Percentiles rank a stretch among this genome's conserved stretches.
These are phyloP conservation scores for Tineola bisselliella DNA, from an alignment of 2,888 invertebrate species.

Conservation along the genomic window DNA sequence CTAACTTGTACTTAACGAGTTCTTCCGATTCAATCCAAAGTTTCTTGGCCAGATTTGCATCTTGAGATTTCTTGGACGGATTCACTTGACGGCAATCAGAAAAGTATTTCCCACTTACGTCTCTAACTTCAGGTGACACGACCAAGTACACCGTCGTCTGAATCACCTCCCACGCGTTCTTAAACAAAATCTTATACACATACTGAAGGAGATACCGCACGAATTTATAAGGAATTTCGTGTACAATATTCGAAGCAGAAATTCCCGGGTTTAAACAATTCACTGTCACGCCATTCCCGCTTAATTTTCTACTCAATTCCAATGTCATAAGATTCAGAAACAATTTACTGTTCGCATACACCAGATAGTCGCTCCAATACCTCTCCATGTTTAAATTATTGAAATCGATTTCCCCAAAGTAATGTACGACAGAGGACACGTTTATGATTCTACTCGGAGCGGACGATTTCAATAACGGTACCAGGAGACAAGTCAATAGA, in stretches of 20 bases:
- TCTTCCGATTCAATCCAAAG: conserved; percentile 75
- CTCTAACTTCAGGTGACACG: conserved; percentile 65
- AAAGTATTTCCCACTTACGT: conserved; percentile 73
- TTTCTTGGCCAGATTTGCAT: conserved; percentile 65
- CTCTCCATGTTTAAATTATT: conserved; percentile 59
- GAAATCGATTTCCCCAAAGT: conserved; percentile 51
- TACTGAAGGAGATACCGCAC: neutral
- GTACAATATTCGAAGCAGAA: conserved; percentile 71
- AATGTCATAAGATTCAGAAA: conserved; percentile 72
- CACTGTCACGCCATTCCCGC: conserved; percentile 72
- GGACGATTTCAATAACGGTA: conserved; percentile 64
- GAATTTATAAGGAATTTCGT: conserved; percentile 68
- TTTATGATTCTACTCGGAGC: conserved; percentile 72
- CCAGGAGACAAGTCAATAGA: conserved; percentile 72
- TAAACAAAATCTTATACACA: conserved; percentile 35
- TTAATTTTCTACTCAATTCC: conserved; percentile 67
- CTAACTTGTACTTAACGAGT: conserved; percentile 36
- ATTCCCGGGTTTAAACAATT: conserved; percentile 79
- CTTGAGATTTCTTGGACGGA: conserved; percentile 58
- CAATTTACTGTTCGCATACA: conserved; percentile 67
- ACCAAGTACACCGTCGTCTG: conserved; percentile 71
- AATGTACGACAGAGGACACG: conserved; percentile 70
- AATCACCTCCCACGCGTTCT: conserved; percentile 71
- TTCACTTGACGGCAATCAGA: conserved; percentile 64
- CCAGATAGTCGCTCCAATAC: conserved; percentile 59